Evolutionary conservation across 2,797 vertebrate genomes (phyloP), one percentile per base, ranked within the genome.

Genomic region (Heliangelus exortis): DNA sequence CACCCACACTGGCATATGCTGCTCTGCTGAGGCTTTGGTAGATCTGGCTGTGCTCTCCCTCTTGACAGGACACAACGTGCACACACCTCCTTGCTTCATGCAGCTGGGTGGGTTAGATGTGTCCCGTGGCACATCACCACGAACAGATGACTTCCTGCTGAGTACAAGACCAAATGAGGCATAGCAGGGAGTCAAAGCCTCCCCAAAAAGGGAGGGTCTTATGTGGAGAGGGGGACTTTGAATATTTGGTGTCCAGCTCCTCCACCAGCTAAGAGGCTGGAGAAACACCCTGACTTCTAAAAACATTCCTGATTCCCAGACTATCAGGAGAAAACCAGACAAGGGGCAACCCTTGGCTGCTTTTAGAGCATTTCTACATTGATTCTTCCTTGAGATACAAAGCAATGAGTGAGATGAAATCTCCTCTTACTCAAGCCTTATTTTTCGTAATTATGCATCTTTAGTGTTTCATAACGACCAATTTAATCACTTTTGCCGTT

Each of bases 361-460:
- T 97, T 97, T 96, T 85, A 93, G 96, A 97, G 87, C 57, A 87
- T 91, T 93, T 58, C 88, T 97, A 90, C 84, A 90, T 72, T 84
- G 93, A 97, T 97, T 97, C 90, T 79, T 97, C 81, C 96, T 96
- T 97, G 96, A 97, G 94, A 92, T 95, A 95, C 96, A 97, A 97
- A 96, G 94, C 92, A 96, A 95, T n/a, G 63, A 96, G 93, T 86
- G 94, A 97, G 92, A 97, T 94, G 92, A 98, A 97, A 97, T 96
- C 96, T 96, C 93, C 78, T 91, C 84, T 93, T 91, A 96, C 95
- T 98, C 93, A 88, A 96, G 96, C 89, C 95, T 93, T 97, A 97
- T 97, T 98, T 98, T 97, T 98, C 97, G 98, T 98, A 97, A 98
- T 98, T 98, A 98, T 97, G 97, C 97, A 97, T 98, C 97, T 98